phyloP scores from a whole-genome alignment of 2,113 vertebrate species.

The Phocoena phocoena region DNA sequence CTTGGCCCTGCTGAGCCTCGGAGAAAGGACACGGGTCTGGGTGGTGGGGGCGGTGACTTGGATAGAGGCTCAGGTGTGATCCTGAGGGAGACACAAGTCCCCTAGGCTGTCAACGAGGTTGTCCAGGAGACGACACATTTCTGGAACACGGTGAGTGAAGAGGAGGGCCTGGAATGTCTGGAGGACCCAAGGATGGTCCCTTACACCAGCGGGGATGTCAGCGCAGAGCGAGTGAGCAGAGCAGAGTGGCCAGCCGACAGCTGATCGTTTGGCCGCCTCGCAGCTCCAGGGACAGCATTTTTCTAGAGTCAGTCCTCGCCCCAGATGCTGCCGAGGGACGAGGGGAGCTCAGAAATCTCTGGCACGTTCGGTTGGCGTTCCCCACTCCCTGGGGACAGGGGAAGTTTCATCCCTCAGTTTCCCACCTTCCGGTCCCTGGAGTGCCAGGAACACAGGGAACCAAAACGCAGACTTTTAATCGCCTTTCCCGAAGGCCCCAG shows the following conservation, averaged over 20 bases:
- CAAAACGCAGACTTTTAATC: not conserved
- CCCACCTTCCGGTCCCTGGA: not conserved
- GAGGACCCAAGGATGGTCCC: not conserved
- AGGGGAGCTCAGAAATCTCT: not conserved
- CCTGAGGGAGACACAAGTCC: not conserved
- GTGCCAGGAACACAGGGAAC: not conserved
- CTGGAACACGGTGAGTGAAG: not conserved
- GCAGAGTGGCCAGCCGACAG: not conserved
- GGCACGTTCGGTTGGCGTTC: not conserved
- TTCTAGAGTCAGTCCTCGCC: not conserved
- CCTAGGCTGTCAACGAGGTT: fast-evolving
- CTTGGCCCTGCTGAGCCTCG: not conserved
- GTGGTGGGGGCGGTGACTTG: not conserved
- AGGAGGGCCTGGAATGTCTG: not conserved
- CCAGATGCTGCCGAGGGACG: not conserved
- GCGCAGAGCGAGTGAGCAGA: not conserved
- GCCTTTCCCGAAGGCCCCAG: slow-evolving; percentile 16
- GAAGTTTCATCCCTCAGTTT: slow-evolving; percentile 23
- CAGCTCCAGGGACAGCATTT: not conserved
- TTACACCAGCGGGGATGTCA: too few relatives aligned
- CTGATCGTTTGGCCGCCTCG: not conserved
- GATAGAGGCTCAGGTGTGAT: not conserved
- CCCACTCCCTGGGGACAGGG: not conserved
- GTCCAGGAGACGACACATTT: fast-evolving
- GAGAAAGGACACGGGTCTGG: not conserved